Evolutionary conservation across 2,797 vertebrate species (phyloP).

Genomic region (Danio jaintianensis): DNA sequence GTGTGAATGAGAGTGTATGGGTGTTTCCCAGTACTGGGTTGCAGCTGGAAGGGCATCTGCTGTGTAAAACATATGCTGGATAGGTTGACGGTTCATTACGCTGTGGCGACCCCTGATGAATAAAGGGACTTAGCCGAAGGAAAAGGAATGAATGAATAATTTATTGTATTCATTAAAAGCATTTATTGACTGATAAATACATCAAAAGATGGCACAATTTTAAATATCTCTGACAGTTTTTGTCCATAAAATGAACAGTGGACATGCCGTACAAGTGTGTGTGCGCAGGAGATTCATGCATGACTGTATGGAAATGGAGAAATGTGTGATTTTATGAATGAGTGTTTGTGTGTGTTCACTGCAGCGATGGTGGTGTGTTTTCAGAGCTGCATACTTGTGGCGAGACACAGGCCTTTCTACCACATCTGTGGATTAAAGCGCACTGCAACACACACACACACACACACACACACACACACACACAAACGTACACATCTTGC

Average conservation of each 20-base stretch:
- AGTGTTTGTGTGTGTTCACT: constrained; percentile 43
- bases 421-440: constrained; percentile 71
- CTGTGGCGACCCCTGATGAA: too few species aligned
- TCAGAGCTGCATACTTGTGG: constrained; percentile 82
- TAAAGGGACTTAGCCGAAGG: too few species aligned
- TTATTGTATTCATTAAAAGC: too few species aligned
- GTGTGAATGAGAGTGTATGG: too few species aligned
- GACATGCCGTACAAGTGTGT: neutral
- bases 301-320: constrained; percentile 41
- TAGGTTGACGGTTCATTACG: too few species aligned
- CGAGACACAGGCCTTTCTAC: constrained; percentile 77
- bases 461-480: constrained; percentile 8
- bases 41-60: too few species aligned
- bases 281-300: constrained; percentile 11
- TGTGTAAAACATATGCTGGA: too few species aligned
- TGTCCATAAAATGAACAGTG: neutral
- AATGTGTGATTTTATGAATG: constrained; percentile 40
- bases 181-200: neutral
- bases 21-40: too few species aligned
- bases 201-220: too few species aligned
- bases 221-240: neutral
- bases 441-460: constrained; percentile 66
- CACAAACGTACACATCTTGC: constrained; percentile 25
- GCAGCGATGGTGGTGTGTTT: constrained; percentile 71
- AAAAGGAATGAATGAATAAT: too few species aligned